Evolutionary conservation across 1,140 invertebrate species (phyloP).

Genomic region (Orussus abietinus): DNA sequence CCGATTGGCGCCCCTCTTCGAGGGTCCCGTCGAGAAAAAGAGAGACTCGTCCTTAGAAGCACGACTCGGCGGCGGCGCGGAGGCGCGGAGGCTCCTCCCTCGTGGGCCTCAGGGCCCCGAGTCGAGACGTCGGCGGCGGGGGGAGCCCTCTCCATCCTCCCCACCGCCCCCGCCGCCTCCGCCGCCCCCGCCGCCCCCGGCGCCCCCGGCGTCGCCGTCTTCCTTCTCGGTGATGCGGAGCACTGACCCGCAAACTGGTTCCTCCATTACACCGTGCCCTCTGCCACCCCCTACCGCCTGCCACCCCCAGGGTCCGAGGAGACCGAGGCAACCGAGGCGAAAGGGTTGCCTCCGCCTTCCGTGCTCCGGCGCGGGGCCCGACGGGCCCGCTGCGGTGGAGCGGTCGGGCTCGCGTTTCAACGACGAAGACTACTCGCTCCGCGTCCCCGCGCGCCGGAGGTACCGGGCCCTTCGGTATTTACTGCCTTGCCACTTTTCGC

Average conservation of each 20-base stretch:
- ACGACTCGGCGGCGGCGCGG: neutral
- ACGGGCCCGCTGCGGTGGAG: too few relatives aligned
- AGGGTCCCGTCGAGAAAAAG: too few relatives aligned
- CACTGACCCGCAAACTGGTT: slow-evolving; percentile 37
- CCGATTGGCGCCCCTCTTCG: too few relatives aligned
- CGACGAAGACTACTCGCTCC: slow-evolving; percentile 20
- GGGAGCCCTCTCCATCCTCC: slow-evolving; percentile 1
- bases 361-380: too few relatives aligned
- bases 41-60: too few relatives aligned
- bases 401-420: slow-evolving; percentile 25
- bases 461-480: too few relatives aligned
- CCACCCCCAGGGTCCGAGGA: too few relatives aligned
- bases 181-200: neutral
- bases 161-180: neutral
- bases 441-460: too few relatives aligned
- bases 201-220: neutral
- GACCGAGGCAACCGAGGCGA: neutral
- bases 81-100: neutral
- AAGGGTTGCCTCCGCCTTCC: too few relatives aligned
- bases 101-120: neutral
- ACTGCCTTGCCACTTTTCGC: too few relatives aligned
- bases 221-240: slow-evolving; percentile 8
- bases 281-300: neutral
- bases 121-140: slow-evolving; percentile 1
- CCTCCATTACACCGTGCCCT: slow-evolving; percentile 26